Percentiles rank a stretch among this genome's conserved stretches.
These are phyloP conservation scores for Microtus ochrogaster DNA, from an alignment of 2,113 vertebrate genomes.

Conservation along the genomic window DNA sequence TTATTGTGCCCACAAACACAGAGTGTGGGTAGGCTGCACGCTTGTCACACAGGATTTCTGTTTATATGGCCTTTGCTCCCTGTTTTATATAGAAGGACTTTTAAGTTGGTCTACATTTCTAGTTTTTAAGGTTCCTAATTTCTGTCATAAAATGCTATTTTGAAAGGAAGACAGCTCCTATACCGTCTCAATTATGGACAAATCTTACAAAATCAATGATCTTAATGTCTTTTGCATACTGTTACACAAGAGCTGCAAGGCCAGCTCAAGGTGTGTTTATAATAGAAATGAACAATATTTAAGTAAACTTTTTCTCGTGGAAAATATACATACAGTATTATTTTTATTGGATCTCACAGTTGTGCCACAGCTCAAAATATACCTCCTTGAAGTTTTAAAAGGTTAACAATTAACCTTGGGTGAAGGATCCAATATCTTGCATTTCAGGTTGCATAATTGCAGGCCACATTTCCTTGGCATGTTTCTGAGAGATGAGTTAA, in stretches of 20 bases:
- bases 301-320: neutral
- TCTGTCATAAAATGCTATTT: neutral
- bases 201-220: conserved; percentile 2
- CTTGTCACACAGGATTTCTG: rapidly evolving
- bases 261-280: neutral
- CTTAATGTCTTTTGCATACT: neutral
- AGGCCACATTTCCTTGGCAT: neutral
- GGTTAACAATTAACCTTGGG: conserved; percentile 45
- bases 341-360: conserved; percentile 5
- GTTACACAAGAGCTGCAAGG: neutral
- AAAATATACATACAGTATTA: neutral
- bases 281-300: neutral
- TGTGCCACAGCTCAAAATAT: neutral
- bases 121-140: neutral
- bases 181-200: neutral
- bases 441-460: conserved; percentile 25
- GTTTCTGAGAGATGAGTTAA: conserved; percentile 46
- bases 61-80: neutral
- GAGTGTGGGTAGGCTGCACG: rapidly evolving
- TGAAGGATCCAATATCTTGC: neutral
- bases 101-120: neutral
- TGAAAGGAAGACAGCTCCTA: neutral
- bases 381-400: neutral
- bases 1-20: neutral
- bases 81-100: neutral